Evolutionary conservation across 2,797 vertebrate species (phyloP).

Genomic region (Phrynocephalus guinanensis): DNA sequence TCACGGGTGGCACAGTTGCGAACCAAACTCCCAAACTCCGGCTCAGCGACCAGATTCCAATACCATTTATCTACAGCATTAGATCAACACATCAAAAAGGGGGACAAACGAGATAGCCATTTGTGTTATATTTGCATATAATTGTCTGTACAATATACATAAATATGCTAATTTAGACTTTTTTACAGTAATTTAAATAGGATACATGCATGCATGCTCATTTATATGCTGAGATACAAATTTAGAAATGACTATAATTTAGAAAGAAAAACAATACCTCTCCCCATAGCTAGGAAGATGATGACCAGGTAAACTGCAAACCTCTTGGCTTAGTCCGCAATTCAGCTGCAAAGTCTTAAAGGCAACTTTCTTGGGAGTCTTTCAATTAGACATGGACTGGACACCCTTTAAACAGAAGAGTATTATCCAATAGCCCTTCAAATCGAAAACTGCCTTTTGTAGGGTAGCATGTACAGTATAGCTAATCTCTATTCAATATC

Average conservation of each 20-base stretch:
- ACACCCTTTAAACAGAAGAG: background rate
- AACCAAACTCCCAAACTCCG: too few species aligned
- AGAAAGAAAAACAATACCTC: background rate
- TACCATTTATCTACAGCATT: background rate
- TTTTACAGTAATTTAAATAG: background rate
- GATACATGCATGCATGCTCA: background rate
- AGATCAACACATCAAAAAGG: background rate
- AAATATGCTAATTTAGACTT: background rate
- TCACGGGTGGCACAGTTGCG: too few species aligned
- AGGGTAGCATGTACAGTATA: background rate
- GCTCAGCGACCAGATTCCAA: too few species aligned
- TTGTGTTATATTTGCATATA: background rate
- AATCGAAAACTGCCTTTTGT: background rate
- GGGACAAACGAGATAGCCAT: background rate
- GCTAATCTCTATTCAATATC: background rate
- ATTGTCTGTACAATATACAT: background rate
- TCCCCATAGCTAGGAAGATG: background rate
- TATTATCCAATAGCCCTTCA: background rate
- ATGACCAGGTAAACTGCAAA: background rate
- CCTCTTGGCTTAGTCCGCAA: background rate
- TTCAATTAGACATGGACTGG: background rate
- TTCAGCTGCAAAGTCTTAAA: too few species aligned
- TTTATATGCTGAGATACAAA: background rate
- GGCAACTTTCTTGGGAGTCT: background rate
- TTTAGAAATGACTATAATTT: slow-evolving; percentile 8